Conservation (phyloP, 2,888 invertebrate genomes). For the Sarcophaga subvicina region DNA sequence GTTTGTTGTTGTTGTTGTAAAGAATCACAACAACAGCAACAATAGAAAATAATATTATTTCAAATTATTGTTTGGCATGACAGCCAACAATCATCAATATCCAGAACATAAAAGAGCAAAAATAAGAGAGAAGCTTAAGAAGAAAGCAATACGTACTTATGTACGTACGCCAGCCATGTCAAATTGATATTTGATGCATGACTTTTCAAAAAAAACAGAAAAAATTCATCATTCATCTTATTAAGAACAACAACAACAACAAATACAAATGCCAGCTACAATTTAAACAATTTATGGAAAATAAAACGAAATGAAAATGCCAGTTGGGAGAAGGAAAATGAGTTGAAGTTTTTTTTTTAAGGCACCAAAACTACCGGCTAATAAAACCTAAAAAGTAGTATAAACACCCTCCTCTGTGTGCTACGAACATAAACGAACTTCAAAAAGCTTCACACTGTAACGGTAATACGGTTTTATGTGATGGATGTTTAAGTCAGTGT, state of each 20-base stretch:
- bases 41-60: constrained; percentile 33
- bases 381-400: constrained; percentile 39
- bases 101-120: constrained; percentile 34
- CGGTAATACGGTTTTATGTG: neutral
- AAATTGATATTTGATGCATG: constrained; percentile 80
- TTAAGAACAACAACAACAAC: constrained; percentile 43
- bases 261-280: neutral
- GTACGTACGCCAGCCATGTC: constrained; percentile 70
- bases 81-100: constrained; percentile 66
- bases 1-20: too few species aligned
- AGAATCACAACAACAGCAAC: neutral
- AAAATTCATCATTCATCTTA: constrained; percentile 79
- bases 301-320: too few species aligned
- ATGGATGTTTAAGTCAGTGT: neutral
- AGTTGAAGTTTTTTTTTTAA: too few species aligned
- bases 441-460: neutral
- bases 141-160: too few species aligned
- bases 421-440: too few species aligned
- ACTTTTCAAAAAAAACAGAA: constrained; percentile 69
- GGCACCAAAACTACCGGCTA: constrained; percentile 18
- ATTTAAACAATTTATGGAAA: too few species aligned
- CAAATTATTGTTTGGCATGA: constrained; percentile 45
- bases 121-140: too few species aligned
- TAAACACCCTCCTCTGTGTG: neutral
- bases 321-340: too few species aligned